These are phyloP conservation scores for Myopa testacea DNA, from an alignment of 2,888 invertebrate species.

Conservation along the genomic window DNA sequence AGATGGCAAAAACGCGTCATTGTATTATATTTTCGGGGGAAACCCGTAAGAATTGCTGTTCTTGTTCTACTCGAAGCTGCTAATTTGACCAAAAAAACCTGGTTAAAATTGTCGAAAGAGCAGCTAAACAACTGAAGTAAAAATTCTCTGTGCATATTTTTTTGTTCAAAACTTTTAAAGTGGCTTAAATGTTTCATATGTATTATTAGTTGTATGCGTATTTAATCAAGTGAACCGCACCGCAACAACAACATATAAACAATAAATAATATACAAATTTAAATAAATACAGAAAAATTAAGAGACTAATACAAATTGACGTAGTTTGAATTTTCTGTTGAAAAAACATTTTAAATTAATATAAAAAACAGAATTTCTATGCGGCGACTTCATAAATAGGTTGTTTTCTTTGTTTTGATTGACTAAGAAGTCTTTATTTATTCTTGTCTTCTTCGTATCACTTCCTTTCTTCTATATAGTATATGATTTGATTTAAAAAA, in stretches of 20 bases:
- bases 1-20: background rate
- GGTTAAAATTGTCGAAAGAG: background rate
- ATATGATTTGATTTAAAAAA: no score
- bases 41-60: constrained; percentile 1
- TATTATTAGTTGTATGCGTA: background rate
- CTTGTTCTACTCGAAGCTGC: background rate
- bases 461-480: no score
- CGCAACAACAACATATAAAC: background rate
- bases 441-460: no score
- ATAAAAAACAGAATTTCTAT: background rate
- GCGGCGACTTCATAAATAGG: background rate
- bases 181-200: constrained; percentile 25
- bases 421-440: no score
- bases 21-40: background rate
- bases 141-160: background rate
- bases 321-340: background rate
- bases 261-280: background rate
- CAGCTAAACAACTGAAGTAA: background rate
- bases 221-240: constrained; percentile 17
- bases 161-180: constrained; percentile 28
- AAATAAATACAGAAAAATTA: background rate
- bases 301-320: background rate
- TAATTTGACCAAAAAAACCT: background rate
- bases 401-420: background rate
- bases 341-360: background rate